phyloP scores from a whole-genome alignment of 2,113 vertebrate genomes.

The Setophaga coronata region DNA sequence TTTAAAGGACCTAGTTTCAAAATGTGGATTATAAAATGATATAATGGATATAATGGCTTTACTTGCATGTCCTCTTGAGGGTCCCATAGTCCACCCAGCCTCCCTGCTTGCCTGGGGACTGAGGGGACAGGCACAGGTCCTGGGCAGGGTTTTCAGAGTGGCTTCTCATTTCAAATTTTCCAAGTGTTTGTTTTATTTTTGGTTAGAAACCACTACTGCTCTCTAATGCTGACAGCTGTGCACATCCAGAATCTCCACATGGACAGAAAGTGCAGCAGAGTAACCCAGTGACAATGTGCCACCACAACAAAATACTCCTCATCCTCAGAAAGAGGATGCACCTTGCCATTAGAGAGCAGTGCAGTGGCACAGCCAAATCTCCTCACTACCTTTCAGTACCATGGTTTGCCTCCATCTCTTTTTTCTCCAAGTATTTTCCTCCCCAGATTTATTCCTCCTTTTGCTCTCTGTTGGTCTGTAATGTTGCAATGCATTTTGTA shows the following conservation, averaged over 20 bases:
- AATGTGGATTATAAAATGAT: rapidly evolving
- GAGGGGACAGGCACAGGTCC: background rate
- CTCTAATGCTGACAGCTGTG: background rate
- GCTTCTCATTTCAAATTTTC: background rate
- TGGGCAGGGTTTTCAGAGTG: background rate
- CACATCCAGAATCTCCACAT: background rate
- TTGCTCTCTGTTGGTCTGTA: background rate
- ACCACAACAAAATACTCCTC: background rate
- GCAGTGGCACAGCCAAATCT: background rate
- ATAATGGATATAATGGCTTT: too few relatives aligned
- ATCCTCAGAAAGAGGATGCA: background rate
- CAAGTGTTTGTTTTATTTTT: background rate
- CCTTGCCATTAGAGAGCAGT: background rate
- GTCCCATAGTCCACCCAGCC: background rate
- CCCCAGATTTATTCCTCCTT: background rate
- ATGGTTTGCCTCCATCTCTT: background rate
- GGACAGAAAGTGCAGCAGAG: background rate
- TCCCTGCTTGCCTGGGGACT: background rate
- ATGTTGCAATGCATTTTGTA: background rate
- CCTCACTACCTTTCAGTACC: background rate
- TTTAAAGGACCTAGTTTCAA: background rate
- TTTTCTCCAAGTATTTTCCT: background rate
- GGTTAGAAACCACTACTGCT: background rate
- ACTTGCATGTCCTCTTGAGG: rapidly evolving
- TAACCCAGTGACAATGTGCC: background rate